Percentiles rank a stretch among this genome's conserved stretches.
Evolutionary conservation across 2,888 invertebrate genomes (phyloP).

Genomic region (Drosophila conformis): DNA sequence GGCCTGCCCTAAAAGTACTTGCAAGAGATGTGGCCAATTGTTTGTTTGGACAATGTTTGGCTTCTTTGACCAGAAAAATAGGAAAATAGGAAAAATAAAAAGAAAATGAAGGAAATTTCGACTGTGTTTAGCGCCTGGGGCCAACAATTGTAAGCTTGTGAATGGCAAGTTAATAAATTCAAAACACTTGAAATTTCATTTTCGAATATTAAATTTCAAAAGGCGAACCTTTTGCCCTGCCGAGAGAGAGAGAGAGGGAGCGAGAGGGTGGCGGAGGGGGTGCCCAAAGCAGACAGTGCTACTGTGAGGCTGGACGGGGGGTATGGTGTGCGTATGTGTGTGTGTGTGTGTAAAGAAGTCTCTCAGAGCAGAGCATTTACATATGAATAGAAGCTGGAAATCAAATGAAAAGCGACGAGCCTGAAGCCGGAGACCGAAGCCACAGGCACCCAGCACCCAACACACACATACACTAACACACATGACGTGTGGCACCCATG

Average conservation of each 20-base stretch:
- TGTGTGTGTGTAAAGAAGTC: conserved; percentile 12
- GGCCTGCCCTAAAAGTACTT: conserved; percentile 2
- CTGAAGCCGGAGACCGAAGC: conserved; percentile 22
- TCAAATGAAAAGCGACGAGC: conserved; percentile 52
- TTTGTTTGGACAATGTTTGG: conserved; percentile 46
- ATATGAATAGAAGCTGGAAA: conserved; percentile 67
- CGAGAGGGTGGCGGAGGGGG: neutral
- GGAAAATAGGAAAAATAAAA: neutral
- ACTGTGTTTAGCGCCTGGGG: neutral
- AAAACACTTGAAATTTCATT: conserved; percentile 72
- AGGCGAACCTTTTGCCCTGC: conserved; percentile 21
- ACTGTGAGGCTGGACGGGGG: neutral
- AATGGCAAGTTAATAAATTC: conserved; percentile 67
- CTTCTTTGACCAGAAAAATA: conserved; percentile 47
- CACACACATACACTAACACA: conserved; percentile 13
- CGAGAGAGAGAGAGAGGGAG: neutral
- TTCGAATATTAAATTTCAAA: conserved; percentile 65
- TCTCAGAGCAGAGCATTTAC: conserved; percentile 56
- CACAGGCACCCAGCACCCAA: conserved; percentile 13
- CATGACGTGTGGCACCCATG: conserved; percentile 26
- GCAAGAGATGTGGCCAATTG: conserved; percentile 39
- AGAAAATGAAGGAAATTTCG: neutral
- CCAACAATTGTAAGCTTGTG: conserved; percentile 16
- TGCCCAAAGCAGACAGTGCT: conserved; percentile 6
- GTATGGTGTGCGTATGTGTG: conserved; percentile 6